phyloP scores from a whole-genome alignment of 2,888 invertebrate genomes.

The Hypena proboscidalis region DNA sequence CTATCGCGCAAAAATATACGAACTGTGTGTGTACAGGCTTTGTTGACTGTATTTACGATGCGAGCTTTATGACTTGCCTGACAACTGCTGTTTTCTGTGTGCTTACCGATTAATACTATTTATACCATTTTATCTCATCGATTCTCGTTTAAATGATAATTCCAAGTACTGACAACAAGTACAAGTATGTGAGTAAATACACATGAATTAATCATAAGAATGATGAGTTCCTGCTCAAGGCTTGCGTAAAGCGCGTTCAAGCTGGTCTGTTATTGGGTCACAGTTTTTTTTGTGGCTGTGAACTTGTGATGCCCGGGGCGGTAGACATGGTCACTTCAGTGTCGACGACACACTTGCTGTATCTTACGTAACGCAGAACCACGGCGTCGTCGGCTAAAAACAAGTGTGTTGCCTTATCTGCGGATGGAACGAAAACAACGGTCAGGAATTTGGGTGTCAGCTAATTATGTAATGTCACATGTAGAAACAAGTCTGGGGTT shows the following conservation, averaged over 20 bases:
- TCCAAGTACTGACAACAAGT: slow-evolving; percentile 15
- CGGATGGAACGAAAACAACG: slow-evolving; percentile 13
- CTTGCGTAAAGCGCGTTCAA: slow-evolving; percentile 22
- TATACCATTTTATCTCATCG: slow-evolving; percentile 42
- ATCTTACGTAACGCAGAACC: slow-evolving; percentile 56
- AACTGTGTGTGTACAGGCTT: slow-evolving; percentile 9
- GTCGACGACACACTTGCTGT: slow-evolving; percentile 41
- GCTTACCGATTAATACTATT: slow-evolving; percentile 48
- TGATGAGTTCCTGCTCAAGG: slow-evolving; percentile 29
- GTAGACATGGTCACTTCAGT: slow-evolving; percentile 26
- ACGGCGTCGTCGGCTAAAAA: slow-evolving; percentile 55
- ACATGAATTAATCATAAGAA: slow-evolving; percentile 36
- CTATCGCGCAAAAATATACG: too few relatives aligned
- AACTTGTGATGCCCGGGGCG: slow-evolving; percentile 18
- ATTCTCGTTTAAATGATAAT: slow-evolving; percentile 34
- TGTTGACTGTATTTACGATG: too few relatives aligned
- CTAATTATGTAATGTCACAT: too few relatives aligned
- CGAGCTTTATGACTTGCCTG: slow-evolving; percentile 38
- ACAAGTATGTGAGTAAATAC: slow-evolving; percentile 34
- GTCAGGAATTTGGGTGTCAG: neutral
- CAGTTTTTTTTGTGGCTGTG: slow-evolving; percentile 21
- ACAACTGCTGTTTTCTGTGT: slow-evolving; percentile 67
- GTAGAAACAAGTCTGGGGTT: too few relatives aligned
- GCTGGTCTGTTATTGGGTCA: slow-evolving; percentile 10
- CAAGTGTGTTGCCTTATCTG: slow-evolving; percentile 35